Evolutionary conservation across 30 jellyfish, hydroid and myxozoan species (phyloP).

Genomic region (Aurelia coerulea): DNA sequence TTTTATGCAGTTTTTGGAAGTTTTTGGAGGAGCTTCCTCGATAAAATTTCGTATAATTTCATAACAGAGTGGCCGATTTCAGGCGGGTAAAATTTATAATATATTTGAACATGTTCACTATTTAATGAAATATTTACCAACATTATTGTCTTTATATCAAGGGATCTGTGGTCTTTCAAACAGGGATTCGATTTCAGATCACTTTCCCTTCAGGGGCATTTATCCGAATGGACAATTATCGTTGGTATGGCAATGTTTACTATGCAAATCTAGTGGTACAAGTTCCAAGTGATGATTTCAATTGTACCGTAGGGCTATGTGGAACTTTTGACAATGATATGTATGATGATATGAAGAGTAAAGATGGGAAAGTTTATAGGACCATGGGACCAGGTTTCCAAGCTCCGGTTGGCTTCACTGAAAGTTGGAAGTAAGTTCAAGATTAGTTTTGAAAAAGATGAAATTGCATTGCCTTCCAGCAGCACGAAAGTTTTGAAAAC

Average conservation of each 20-base stretch:
- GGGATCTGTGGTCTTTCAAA: too few relatives aligned
- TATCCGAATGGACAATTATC: slow-evolving; percentile 8
- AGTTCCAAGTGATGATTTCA: slow-evolving; percentile 48
- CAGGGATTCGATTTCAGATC: background rate
- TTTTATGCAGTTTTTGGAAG: too few relatives aligned
- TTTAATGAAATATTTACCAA: too few relatives aligned
- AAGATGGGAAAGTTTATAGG: background rate
- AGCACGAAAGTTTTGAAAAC: too few relatives aligned
- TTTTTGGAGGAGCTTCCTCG: too few relatives aligned
- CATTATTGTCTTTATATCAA: too few relatives aligned
- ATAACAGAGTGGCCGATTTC: too few relatives aligned
- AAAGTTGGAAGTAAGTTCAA: slow-evolving; percentile 51
- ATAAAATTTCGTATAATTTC: too few relatives aligned
- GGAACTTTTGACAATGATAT: slow-evolving; percentile 22
- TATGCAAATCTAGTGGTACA: slow-evolving; percentile 38
- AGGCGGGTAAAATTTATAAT: too few relatives aligned
- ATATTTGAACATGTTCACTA: too few relatives aligned
- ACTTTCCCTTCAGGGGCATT: slow-evolving; percentile 53
- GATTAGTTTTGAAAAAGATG: background rate
- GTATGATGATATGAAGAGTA: slow-evolving; percentile 18
- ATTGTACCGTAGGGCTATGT: slow-evolving; percentile 41
- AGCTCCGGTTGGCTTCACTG: slow-evolving; percentile 48
- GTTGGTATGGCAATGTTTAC: slow-evolving; percentile 9
- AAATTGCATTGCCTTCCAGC: background rate
- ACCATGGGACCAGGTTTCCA: background rate